phyloP scores from a whole-genome alignment of 2,797 vertebrate genomes.

The Phrynocephalus forsythii region DNA sequence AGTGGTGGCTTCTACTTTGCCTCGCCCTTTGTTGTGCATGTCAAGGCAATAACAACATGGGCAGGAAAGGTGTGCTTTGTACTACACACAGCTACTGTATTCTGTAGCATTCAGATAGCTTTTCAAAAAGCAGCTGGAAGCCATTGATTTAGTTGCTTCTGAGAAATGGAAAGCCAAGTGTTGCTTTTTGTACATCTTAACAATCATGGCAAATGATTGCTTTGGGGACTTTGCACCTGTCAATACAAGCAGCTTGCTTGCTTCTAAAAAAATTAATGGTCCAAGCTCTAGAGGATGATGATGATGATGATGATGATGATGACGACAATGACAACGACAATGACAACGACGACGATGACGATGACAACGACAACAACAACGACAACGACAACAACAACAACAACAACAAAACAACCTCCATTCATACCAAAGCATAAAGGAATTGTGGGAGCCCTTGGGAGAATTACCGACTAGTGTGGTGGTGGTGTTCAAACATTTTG shows the following conservation, averaged over 20 bases:
- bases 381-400: no score
- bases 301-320: no score
- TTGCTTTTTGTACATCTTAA: background rate
- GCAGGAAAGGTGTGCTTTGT: background rate
- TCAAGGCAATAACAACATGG: background rate
- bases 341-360: no score
- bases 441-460: no score
- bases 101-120: background rate
- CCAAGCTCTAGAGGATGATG: background rate
- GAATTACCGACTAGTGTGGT: no score
- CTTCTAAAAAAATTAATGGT: background rate
- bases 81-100: background rate
- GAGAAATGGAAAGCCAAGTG: background rate
- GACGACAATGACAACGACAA: no score
- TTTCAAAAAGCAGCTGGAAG: background rate
- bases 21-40: background rate
- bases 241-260: background rate
- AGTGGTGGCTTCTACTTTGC: background rate
- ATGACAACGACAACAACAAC: no score
- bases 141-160: background rate
- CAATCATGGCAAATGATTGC: background rate
- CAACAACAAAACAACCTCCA: no score
- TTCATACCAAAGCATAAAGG: no score
- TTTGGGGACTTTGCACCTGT: background rate
- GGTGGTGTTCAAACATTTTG: no score